Base-by-base conservation (phyloP, 1,140 invertebrate species). In the Aphaenogaster rudis region DNA sequence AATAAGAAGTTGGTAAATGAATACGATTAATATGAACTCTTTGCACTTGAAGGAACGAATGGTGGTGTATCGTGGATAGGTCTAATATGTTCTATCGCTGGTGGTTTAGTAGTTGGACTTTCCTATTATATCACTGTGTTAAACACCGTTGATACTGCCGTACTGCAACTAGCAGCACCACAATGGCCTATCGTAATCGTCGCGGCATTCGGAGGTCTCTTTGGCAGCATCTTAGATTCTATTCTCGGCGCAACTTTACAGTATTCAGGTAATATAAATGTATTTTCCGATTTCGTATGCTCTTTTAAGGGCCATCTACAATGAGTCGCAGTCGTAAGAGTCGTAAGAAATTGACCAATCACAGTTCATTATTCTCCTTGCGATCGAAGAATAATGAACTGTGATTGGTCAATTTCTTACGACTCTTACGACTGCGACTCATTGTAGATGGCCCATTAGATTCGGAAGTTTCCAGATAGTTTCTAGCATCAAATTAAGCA, bases 141-240 rank as follows among this genome's bases (percentile, higher is more conserved):
- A 8, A 96, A 98, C 69, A 96, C 96, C 33, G 95, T 97, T 4
- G 97, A 97, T 90, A 93, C 95, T 6, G 94, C 95, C 15, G 90
- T 96, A 79, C 94, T 98, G 63, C 91, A 95, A 39, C 94, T 96
- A 66, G 96, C 97, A 86, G 97, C 98, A 39, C 96, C 97, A 8
- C 98, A 99, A 92, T 98, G 98, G 98, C 98, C 98, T 1, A 95
- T 99, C 3, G 96, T 99, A 64, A 17, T 97, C 3, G 95, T 97
- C 86, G 98, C 97, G 11, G 96, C 96, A 6, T 88, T 97, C 54
- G 97, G 96, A 66, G 98, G 98, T 8, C 95, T 99, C 5, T 91
- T 98, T 52, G 98, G 98, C 4, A 98, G 98, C 66, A 80, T 98
- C 7, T 94, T 98, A 63, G 98, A 99, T 95, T 99, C 98, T 0